Conservation (phyloP, 2,113 vertebrate species). For the Procavia capensis region DNA sequence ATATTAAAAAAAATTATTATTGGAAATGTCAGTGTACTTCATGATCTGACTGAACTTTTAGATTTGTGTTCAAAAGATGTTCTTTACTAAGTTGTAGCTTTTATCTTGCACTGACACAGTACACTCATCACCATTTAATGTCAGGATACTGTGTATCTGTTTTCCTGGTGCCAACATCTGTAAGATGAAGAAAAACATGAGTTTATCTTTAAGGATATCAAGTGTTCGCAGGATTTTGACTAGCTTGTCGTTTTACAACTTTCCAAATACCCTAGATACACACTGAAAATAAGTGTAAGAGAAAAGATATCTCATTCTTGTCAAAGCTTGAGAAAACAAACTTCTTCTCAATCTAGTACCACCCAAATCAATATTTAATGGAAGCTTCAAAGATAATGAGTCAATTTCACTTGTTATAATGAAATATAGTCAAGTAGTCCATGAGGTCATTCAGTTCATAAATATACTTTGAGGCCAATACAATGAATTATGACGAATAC, state of each 20-base stretch:
- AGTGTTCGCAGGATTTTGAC: background rate
- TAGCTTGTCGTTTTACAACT: background rate
- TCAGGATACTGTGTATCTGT: background rate
- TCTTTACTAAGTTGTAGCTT: background rate
- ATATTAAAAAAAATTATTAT: background rate
- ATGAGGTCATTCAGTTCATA: background rate
- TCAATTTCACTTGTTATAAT: background rate
- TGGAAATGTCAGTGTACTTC: background rate
- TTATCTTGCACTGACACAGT: background rate
- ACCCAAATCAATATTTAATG: background rate
- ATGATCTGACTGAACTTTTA: background rate
- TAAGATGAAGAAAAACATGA: background rate
- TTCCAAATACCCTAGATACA: background rate
- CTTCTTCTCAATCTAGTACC: background rate
- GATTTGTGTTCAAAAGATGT: background rate
- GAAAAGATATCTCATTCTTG: background rate
- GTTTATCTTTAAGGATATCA: background rate
- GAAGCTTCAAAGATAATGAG: background rate
- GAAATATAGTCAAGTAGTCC: background rate
- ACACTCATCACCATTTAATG: background rate
- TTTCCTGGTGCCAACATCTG: background rate
- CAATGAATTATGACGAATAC: background rate
- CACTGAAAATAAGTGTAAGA: conserved; percentile 31
- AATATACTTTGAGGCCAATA: background rate
- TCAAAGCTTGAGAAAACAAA: background rate